Base-by-base conservation (phyloP, 2,797 vertebrate genomes). In the Menidia menidia region DNA sequence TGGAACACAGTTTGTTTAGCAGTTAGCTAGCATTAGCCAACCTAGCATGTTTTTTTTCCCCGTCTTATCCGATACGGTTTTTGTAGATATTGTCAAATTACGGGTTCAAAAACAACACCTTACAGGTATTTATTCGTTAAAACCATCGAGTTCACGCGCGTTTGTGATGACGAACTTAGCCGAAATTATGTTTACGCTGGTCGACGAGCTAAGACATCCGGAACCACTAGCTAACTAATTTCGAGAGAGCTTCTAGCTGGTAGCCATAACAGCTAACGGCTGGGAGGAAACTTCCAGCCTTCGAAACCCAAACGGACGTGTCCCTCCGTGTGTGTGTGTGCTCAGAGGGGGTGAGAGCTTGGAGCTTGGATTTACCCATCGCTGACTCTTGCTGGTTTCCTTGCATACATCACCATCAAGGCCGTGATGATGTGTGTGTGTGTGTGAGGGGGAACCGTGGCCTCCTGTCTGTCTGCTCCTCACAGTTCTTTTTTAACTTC, bases 361-460 rank as follows among this genome's bases (percentile, higher is more conserved):
- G 25, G 44, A 54, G 60, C 33, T 64, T 74, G 56, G 78, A 25
- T 93, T 97, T 98, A 99, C 97, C 97, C 97, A 98, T 99, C 97
- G 97, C 96, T 96, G 96, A 96, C 96, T 97, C 97, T 98, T 95
- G 97, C 86, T 95, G 97, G 97, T 97, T 99, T 98, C 97, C 97
- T 98, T 95, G 97, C 97, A 98, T 98, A 97, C 97, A 98, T 98
- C 96, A 98, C 97, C 97, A 97, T 99, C 96, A 98, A 98, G 96
- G 96, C 97, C 95, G 95, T 94, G 92, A 91, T 96, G 95, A 96
- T 95, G 96, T 94, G 95, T 95, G 94, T 94, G 82, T 88, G 84
- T 83, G 91, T 92, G 93, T 94, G 92, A 93, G 92, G 92, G 93
- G 92, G 89, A 91, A 92, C 91, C 88, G 88, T 88, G 88, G 90